phyloP scores from a whole-genome alignment of 1,140 invertebrate genomes.

The Bombus cullumanus region DNA sequence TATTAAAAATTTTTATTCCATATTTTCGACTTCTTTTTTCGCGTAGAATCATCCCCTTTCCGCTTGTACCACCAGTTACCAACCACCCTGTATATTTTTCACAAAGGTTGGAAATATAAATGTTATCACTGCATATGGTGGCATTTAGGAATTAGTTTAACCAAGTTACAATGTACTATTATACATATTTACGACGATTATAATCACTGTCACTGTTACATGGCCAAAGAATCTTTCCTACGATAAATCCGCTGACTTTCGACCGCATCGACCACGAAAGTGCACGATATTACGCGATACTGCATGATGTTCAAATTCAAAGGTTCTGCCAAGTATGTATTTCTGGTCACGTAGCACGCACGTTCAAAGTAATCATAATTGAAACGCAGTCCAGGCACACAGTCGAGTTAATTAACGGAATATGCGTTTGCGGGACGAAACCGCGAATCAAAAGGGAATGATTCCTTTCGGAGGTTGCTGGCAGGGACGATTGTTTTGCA shows the following conservation, averaged over 20 bases:
- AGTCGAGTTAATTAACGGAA: conserved; percentile 36
- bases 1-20: too few species aligned
- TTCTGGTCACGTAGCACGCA: neutral
- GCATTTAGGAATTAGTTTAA: too few species aligned
- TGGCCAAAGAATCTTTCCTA: neutral
- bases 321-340: neutral
- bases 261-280: neutral
- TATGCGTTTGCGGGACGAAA: conserved; percentile 5
- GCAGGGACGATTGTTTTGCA: conserved; percentile 22
- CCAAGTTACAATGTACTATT: too few species aligned
- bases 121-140: too few species aligned
- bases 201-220: too few species aligned
- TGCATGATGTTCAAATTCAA: neutral
- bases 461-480: conserved; percentile 16
- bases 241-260: neutral
- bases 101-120: too few species aligned
- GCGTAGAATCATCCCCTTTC: too few species aligned
- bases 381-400: neutral
- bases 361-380: conserved; percentile 6
- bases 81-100: too few species aligned
- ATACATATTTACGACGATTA: too few species aligned
- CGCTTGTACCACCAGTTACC: too few species aligned
- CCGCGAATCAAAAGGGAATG: conserved; percentile 40
- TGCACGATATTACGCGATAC: too few species aligned
- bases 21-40: too few species aligned